Conservation (phyloP, 2,797 vertebrate genomes). For the Tinamus major region DNA sequence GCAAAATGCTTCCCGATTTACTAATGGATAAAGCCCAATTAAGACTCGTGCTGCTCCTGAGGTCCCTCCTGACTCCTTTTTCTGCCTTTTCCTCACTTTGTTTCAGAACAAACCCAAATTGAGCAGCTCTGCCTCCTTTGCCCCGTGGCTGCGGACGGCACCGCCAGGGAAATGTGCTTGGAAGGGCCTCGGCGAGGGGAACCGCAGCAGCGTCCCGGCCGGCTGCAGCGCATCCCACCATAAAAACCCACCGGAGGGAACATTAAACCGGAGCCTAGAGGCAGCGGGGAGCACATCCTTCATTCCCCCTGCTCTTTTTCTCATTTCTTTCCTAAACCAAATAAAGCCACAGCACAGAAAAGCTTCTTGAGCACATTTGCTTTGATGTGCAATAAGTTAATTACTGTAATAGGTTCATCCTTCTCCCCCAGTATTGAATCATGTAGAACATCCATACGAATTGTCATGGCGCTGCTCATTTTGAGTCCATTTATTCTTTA, state of each 20-base stretch:
- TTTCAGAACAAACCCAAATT: neutral
- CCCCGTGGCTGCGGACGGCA: accelerated
- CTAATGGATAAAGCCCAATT: slow-evolving; percentile 64
- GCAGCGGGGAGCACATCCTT: neutral
- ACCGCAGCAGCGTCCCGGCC: neutral
- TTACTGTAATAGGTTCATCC: slow-evolving; percentile 53
- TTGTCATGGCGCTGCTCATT: slow-evolving; percentile 66
- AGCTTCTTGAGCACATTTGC: slow-evolving; percentile 12
- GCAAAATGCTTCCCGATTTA: slow-evolving; percentile 62
- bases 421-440: slow-evolving; percentile 21
- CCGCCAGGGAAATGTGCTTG: accelerated
- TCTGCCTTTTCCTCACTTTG: neutral
- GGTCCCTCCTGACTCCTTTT: neutral
- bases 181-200: neutral
- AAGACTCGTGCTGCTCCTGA: slow-evolving; percentile 20
- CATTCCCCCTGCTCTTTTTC: neutral
- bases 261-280: neutral
- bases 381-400: slow-evolving; percentile 65
- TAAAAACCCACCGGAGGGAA: neutral
- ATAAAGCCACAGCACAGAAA: neutral
- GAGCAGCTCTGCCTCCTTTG: neutral
- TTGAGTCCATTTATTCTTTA: slow-evolving; percentile 69
- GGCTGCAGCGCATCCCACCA: accelerated
- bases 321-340: neutral
- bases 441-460: slow-evolving; percentile 49